Evolutionary conservation across 2,888 invertebrate species (phyloP).

Genomic region (Chloromyia formosa): DNA sequence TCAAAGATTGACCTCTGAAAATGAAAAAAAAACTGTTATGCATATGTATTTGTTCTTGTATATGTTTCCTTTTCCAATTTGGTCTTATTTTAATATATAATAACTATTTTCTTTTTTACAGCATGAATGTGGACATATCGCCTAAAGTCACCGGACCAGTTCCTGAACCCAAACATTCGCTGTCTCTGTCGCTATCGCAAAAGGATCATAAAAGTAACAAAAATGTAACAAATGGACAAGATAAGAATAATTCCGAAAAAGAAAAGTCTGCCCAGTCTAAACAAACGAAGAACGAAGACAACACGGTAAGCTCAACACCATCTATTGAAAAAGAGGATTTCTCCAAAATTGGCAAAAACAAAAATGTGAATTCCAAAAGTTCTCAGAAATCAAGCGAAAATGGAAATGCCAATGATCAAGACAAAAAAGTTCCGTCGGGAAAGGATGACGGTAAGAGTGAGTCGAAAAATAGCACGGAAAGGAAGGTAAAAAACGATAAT

Average conservation of each 20-base stretch:
- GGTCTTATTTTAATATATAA: too few relatives aligned
- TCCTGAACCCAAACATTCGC: not conserved
- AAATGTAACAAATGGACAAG: slow-evolving; percentile 4
- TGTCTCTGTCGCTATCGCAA: not conserved
- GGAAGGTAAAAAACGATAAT: not conserved
- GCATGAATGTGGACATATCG: not conserved
- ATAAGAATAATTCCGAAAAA: not conserved
- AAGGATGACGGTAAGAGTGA: not conserved
- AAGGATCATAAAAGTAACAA: not conserved
- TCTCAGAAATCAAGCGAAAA: not conserved
- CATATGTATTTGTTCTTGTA: too few relatives aligned
- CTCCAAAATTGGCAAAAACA: not conserved
- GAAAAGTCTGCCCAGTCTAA: not conserved
- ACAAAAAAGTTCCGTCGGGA: not conserved
- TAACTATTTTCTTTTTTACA: slow-evolving; percentile 6
- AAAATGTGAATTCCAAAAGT: not conserved
- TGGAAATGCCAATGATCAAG: not conserved
- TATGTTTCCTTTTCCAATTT: too few relatives aligned
- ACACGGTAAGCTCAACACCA: too few relatives aligned
- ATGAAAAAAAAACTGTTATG: too few relatives aligned
- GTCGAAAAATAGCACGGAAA: not conserved
- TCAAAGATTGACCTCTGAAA: too few relatives aligned
- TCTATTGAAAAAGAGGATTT: not conserved
- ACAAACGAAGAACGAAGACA: not conserved
- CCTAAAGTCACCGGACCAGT: not conserved